Evolutionary conservation across 1,140 invertebrate genomes (phyloP).

Genomic region (Drosophila lacteicornis): DNA sequence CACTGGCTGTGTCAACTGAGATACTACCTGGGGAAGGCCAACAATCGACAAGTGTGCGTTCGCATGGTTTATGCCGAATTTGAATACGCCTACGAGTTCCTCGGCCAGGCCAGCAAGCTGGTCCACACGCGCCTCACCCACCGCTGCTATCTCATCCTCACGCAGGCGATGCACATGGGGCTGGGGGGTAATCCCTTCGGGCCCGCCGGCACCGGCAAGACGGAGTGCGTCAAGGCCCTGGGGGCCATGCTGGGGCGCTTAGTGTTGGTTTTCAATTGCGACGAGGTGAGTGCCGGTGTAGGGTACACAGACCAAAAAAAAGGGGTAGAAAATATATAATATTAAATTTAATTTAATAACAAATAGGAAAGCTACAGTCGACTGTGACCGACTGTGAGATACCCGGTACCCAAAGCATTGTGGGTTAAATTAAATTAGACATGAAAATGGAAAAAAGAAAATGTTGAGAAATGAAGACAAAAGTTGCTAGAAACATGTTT

Average conservation of each 20-base stretch:
- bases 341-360: neutral
- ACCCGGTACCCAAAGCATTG: too few species aligned
- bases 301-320: neutral
- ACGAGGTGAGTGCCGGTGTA: conserved; percentile 89
- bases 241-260: conserved; percentile 95
- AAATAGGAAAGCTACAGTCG: too few species aligned
- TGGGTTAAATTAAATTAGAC: too few species aligned
- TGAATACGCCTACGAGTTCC: conserved; percentile 98
- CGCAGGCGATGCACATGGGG: conserved; percentile 97
- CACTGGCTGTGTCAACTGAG: conserved; percentile 98
- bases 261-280: conserved; percentile 99
- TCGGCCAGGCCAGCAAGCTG: conserved; percentile 95
- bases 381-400: too few species aligned
- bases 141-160: conserved; percentile 97
- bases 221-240: conserved; percentile 98
- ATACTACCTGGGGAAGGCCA: conserved; percentile 86
- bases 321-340: neutral
- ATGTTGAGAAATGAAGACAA: too few species aligned
- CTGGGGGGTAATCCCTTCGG: conserved; percentile 99
- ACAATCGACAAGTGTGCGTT: conserved; percentile 86
- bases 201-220: conserved; percentile 99
- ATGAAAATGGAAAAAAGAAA: too few species aligned
- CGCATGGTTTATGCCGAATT: conserved; percentile 96
- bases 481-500: too few species aligned
- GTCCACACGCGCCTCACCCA: conserved; percentile 97